Base-by-base conservation (phyloP, 2,113 vertebrate genomes). In the Apteryx owenii region DNA sequence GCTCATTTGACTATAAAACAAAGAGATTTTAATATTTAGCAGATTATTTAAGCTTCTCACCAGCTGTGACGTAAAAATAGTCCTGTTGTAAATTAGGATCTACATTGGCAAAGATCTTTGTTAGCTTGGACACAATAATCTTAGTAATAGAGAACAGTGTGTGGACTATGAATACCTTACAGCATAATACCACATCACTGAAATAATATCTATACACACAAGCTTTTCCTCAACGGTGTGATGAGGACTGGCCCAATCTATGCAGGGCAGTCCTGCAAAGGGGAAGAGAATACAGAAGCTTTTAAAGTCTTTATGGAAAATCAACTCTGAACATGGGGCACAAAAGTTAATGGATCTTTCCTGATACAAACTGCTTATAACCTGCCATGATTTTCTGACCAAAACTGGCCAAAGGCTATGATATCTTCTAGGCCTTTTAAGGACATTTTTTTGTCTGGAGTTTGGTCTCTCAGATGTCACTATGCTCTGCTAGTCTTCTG, bases 81-180 rank as follows among this genome's bases (percentile, higher is more conserved):
- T 26, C 61, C 91, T 90, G 91, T 31, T 88, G 91, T 64, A 21
- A 90, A 93, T 88, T 50, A 77, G 89, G 76, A 4, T 66, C 51
- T 28, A 22, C 0, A 12, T 40, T 84, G 79, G 83, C 64, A 88
- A 42, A 64, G 54, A 58, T 58, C 77, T 89, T 81, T 60, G 31
- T 38, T 23, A 16, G 93, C 81, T 89, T 85, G 82, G 93, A 70
- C 70, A 33, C 91, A 64, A 3, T 70, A 42, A 0, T 25, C 18
- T 46, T 5, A 46, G 89, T 3, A 36, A 40, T 29, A 77, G 56
- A 26, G 89, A 50, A 20, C 0, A 33, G 82, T 0, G 58, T 12
- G 83, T 48, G 70, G 83, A 19, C 86, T 58, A 22, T 0, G 48
- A 54, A 38, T 18, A 21, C 29, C 71, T 11, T 2, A n/a, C 21